Conservation (phyloP, 2,113 vertebrate species). For the Hydropotes inermis region DNA sequence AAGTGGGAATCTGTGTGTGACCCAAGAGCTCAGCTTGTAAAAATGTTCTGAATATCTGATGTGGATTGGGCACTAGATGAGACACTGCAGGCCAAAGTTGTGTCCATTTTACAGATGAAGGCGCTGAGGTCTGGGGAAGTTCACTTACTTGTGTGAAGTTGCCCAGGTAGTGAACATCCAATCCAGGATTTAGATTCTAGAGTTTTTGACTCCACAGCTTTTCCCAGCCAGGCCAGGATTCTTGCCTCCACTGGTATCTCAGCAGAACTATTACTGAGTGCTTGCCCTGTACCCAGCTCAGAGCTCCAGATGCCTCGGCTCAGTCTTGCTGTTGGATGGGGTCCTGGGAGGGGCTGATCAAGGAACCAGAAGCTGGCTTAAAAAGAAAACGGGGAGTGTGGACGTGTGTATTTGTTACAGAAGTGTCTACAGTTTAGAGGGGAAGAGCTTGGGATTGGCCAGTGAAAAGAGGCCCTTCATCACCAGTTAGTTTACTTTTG, state of each 20-base stretch:
- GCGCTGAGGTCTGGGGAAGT: background rate
- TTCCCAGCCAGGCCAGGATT: background rate
- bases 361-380: background rate
- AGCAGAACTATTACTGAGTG: too few relatives aligned
- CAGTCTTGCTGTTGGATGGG: background rate
- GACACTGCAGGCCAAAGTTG: background rate
- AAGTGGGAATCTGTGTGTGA: background rate
- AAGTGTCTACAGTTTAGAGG: background rate
- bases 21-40: background rate
- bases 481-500: background rate
- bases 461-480: background rate
- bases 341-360: background rate
- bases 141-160: background rate
- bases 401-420: fast-evolving
- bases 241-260: background rate
- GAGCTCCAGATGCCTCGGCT: background rate
- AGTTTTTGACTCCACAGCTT: background rate
- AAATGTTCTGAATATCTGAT: background rate
- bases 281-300: background rate
- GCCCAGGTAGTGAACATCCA: background rate
- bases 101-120: background rate
- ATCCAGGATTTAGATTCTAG: background rate
- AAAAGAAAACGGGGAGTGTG: background rate
- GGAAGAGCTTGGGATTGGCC: background rate
- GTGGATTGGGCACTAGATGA: background rate